These are phyloP conservation scores for Melanotaenia boesemani DNA, from an alignment of 2,797 vertebrate species.

Conservation along the genomic window DNA sequence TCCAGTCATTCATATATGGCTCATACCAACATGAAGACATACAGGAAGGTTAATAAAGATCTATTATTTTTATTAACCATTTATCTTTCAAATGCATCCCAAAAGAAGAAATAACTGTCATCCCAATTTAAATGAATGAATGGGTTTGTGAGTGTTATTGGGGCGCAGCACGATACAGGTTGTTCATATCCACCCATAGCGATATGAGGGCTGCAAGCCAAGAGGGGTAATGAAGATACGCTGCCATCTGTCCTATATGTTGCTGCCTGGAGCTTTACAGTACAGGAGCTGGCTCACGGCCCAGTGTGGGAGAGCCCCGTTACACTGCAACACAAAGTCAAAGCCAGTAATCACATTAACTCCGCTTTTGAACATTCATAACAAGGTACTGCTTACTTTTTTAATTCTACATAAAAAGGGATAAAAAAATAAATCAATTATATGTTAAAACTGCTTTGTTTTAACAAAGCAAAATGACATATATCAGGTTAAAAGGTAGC, in stretches of 20 bases:
- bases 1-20: constrained; percentile 20
- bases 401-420: background rate
- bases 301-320: constrained; percentile 22
- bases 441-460: constrained; percentile 9
- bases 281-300: constrained; percentile 50
- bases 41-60: constrained; percentile 40
- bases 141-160: constrained; percentile 18
- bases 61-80: constrained; percentile 29
- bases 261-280: constrained; percentile 56
- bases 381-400: constrained; percentile 17
- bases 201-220: constrained; percentile 38
- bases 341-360: constrained; percentile 50
- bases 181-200: constrained; percentile 22
- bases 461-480: constrained; percentile 1
- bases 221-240: constrained; percentile 59
- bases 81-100: constrained; percentile 32
- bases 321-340: constrained; percentile 26
- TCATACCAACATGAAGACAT: constrained; percentile 7
- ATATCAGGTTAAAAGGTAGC: constrained; percentile 19
- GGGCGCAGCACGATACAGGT: constrained; percentile 29
- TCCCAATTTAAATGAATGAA: constrained; percentile 38
- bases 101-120: constrained; percentile 34
- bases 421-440: background rate
- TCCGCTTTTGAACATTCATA: constrained; percentile 28
- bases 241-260: constrained; percentile 68